Conservation (phyloP, 2,888 invertebrate genomes). For the Mythimna vitellina region DNA sequence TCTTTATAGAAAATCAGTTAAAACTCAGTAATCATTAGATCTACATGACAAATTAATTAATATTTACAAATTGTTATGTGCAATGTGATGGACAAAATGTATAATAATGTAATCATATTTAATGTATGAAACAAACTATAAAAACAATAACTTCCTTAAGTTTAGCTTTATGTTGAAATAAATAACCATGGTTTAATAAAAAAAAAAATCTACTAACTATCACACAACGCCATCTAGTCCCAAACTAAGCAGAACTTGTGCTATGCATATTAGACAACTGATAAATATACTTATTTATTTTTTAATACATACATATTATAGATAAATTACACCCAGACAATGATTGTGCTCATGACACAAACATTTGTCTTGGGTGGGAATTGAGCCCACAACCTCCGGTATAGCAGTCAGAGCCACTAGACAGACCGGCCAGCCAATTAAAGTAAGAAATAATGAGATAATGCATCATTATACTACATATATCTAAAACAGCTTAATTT, state of each 20-base stretch:
- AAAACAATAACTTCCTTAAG: neutral
- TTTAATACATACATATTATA: no score
- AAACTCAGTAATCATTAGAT: slow-evolving; percentile 37
- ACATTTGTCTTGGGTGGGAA: no score
- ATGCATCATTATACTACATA: neutral
- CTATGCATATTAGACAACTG: no score
- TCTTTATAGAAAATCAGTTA: slow-evolving; percentile 34
- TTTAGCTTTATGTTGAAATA: neutral
- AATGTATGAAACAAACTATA: neutral
- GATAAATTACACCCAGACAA: no score
- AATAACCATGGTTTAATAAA: neutral
- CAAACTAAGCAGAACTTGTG: no score
- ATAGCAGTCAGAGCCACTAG: no score
- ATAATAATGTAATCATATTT: neutral
- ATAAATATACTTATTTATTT: no score
- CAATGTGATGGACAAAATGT: neutral
- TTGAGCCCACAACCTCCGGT: no score
- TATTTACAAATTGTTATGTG: slow-evolving; percentile 10
- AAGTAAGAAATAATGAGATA: neutral
- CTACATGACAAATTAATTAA: slow-evolving; percentile 45
- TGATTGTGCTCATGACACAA: no score
- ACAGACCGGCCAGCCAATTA: no score
- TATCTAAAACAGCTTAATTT: neutral
- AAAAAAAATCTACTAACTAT: no score
- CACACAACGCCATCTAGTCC: no score